phyloP scores from a whole-genome alignment of 2,888 invertebrate genomes.

The Hedychridium roseum region DNA sequence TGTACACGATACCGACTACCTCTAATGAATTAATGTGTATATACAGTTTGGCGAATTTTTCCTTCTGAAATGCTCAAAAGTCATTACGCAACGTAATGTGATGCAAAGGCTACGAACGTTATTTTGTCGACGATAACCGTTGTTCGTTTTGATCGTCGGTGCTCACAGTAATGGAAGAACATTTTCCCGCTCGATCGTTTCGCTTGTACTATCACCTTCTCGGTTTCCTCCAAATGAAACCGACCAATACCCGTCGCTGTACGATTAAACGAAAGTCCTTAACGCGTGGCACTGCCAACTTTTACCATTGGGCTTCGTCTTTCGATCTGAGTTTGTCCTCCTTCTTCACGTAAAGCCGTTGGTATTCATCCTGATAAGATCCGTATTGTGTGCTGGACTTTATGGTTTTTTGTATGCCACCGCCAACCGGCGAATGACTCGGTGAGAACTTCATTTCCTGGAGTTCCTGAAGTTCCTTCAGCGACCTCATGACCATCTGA shows the following conservation, averaged over 20 bases:
- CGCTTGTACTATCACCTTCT: no score
- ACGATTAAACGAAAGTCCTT: not conserved
- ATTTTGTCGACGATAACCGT: constrained; percentile 12
- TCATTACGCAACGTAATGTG: constrained; percentile 18
- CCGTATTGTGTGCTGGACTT: constrained; percentile 49
- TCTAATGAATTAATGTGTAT: constrained; percentile 45
- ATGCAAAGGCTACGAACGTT: constrained; percentile 1
- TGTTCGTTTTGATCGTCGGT: constrained; percentile 20
- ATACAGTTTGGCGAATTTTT: constrained; percentile 39
- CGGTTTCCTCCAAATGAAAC: no score
- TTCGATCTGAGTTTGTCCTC: constrained; percentile 53
- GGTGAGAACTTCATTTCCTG: constrained; percentile 55
- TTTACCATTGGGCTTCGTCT: constrained; percentile 54
- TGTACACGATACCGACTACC: constrained; percentile 46
- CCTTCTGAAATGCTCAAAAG: constrained; percentile 36
- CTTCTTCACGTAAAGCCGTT: constrained; percentile 53
- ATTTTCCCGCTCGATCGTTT: constrained; percentile 13
- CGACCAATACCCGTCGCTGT: not conserved
- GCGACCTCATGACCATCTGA: constrained; percentile 60
- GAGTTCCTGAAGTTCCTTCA: constrained; percentile 58
- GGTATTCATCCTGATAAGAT: constrained; percentile 50
- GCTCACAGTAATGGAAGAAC: constrained; percentile 36
- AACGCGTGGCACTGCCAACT: not conserved
- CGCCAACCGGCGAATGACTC: constrained; percentile 48
- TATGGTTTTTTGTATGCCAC: constrained; percentile 43